phyloP scores from a whole-genome alignment of 2,113 vertebrate genomes.

The Heterotilapia buettikoferi region DNA sequence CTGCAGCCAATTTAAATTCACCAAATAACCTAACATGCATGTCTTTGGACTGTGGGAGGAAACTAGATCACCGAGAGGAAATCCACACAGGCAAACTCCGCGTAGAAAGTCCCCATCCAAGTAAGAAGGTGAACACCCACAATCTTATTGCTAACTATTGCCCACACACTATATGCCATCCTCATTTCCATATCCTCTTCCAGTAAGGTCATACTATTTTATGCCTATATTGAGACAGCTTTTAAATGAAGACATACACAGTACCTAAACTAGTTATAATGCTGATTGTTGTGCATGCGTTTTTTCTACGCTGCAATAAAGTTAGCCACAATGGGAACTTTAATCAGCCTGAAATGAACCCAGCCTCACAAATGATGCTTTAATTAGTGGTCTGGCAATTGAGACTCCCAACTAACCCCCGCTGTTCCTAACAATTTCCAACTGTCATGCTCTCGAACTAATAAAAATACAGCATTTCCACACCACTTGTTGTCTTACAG shows the following conservation, averaged over 20 bases:
- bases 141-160: background rate
- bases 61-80: background rate
- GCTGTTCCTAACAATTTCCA: background rate
- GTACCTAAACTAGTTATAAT: background rate
- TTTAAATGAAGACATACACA: background rate
- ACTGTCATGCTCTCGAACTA: background rate
- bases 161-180: background rate
- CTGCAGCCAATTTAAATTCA: background rate
- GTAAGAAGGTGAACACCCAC: background rate
- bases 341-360: slow-evolving; percentile 20
- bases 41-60: background rate
- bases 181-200: background rate
- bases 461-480: background rate
- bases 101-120: background rate
- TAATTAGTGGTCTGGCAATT: slow-evolving; percentile 43
- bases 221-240: background rate
- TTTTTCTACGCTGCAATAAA: background rate
- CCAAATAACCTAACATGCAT: background rate
- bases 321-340: slow-evolving; percentile 15
- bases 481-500: background rate
- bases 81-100: background rate
- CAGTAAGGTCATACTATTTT: background rate
- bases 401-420: slow-evolving; percentile 16
- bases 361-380: slow-evolving; percentile 34
- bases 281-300: background rate